Evolutionary conservation across 2,888 invertebrate genomes (phyloP), one percentile per base, ranked within the genome.

Genomic region (Arrhopalites spinosus): DNA sequence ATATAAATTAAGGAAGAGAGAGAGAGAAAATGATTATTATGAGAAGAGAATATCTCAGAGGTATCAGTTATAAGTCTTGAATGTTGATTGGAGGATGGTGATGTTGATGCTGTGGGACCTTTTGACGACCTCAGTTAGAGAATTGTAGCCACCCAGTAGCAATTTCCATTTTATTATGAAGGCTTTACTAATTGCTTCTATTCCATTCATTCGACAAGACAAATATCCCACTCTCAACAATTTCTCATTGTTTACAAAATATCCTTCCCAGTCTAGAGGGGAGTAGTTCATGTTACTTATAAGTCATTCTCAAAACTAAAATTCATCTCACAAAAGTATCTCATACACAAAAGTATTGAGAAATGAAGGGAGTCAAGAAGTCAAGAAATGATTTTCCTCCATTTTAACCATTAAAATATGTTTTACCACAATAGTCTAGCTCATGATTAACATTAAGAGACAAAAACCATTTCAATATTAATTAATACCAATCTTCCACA

Each of bases 131-230:
- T 53, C 53, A n/a, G 20, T 20, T 20, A 5, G 25, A 13, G 11
- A 20, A 3, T 53, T 20, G 20, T n/a, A 59, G 59, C 59, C 59
- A 59, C 59, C 59, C 59, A 59, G 59, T 59, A 59, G 59, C 27
- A 59, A 59, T 59, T 27, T 25, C 59, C 25, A n/a, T 59, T 59
- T 59, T 59, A 59, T 59, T 59, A 25, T 3, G n/a, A 59, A 59
- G 13, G 13, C 27, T 25, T 59, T 27, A 23, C 59, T 25, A 59
- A 59, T 59, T 59, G 27, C 59, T 25, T 59, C 59, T 27, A 59
- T 59, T 27, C 59, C 59, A 59, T 59, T 59, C 59, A 59, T 59
- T 27, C 59, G 53, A 53, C 27, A 59, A 59, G 59, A 59, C 27
- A 59, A 59, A 59, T 59, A 27, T 15, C 2, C 20, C 5, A 20